Base-by-base conservation (phyloP, 2,888 invertebrate genomes). In the Thalpophila matura region DNA sequence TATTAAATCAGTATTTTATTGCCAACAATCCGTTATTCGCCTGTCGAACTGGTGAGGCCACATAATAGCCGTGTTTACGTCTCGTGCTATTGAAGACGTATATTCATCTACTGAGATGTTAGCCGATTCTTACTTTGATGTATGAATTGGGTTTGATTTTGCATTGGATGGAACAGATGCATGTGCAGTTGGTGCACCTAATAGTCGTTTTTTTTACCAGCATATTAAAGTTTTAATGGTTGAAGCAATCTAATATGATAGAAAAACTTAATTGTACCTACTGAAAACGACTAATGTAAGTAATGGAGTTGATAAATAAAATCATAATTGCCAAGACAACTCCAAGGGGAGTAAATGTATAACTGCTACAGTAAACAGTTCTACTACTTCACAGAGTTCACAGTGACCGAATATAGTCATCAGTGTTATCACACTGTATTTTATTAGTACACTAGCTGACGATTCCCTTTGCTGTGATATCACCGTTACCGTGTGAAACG, bases 1-100 rank as follows among this genome's bases (percentile, higher is more conserved):
- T 82, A 73, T 79, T 87, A 87, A 88, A 89, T 87, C 87, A 84
- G 79, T 72, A 51, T 84, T 89, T 88, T 88, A 89, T 84, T 77
- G 81, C 85, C 51, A 62, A 78, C 85, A 71, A 85, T 86, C 77
- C 83, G 82, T 85, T 84, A 81, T 72, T 69, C 66, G 81, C 80
- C 82, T 77, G 82, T 80, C 74, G 78, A 83, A 79, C 80, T 78
- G 79, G 77, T 65, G 76, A 62, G 78, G 83, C 84, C 84, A 74
- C 85, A 79, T 83, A 85, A 86, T 81, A 74, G 74, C 63, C 71
- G 66, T 84, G 82, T 86, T 88, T 83, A 87, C 68, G 73, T 79
- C 74, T 77, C 75, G 51, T 16, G 29, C 65, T 72, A 47, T 55
- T 45, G 37, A 56, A 57, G 60, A 54, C 60, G 65, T 53, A 54